Percentiles rank a stretch among this genome's conserved stretches.
phyloP scores from a whole-genome alignment of 2,888 invertebrate genomes.

The Choristoneura rosaceana region DNA sequence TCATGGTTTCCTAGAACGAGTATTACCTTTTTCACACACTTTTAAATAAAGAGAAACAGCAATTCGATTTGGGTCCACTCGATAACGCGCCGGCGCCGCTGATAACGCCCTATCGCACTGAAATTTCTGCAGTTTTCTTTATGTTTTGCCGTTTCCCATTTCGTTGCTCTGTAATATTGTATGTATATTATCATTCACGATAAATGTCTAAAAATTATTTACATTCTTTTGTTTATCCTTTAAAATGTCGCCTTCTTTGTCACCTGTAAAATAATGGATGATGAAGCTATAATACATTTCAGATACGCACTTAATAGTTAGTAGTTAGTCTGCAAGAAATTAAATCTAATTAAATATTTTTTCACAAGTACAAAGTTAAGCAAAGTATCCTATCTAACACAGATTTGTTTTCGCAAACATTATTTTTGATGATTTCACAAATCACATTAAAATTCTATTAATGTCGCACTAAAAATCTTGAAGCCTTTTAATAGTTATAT shows the following conservation, averaged over 20 bases:
- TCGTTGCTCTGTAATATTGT: not conserved
- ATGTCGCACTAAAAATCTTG: no score
- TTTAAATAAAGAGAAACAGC: constrained; percentile 35
- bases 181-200: not conserved
- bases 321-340: not conserved
- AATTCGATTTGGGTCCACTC: constrained; percentile 39
- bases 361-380: no score
- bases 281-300: not conserved
- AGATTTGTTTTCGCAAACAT: no score
- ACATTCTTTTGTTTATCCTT: not conserved
- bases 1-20: constrained; percentile 30
- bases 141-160: constrained; percentile 8
- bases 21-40: constrained; percentile 29
- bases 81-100: constrained; percentile 34
- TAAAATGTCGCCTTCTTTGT: not conserved
- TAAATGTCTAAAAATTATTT: not conserved
- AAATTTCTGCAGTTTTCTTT: constrained; percentile 40
- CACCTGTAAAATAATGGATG: not conserved
- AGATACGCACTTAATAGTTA: not conserved
- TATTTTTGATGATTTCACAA: no score
- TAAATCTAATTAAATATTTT: no score
- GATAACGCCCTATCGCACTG: constrained; percentile 33
- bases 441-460: no score
- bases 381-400: no score
- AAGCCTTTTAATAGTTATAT: no score